phyloP scores from a whole-genome alignment of 2,888 invertebrate genomes.

The Villa cingulata region DNA sequence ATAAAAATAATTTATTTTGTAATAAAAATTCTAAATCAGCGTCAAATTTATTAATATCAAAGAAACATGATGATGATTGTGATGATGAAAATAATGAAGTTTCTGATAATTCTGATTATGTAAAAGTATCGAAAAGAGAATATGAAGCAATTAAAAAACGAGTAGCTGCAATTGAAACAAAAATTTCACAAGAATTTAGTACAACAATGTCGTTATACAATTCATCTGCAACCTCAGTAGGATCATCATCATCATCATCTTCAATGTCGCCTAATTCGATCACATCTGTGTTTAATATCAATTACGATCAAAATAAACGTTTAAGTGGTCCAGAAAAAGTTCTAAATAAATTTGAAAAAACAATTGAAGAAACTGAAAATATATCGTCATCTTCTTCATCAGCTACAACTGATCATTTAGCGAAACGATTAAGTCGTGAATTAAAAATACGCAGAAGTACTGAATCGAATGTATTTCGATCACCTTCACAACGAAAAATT shows the following conservation, averaged over 20 bases:
- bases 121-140: slow-evolving; percentile 57
- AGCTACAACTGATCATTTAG: slow-evolving; percentile 44
- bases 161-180: slow-evolving; percentile 56
- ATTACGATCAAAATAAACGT: slow-evolving; percentile 13
- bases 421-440: slow-evolving; percentile 55
- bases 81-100: slow-evolving; percentile 29
- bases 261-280: background rate
- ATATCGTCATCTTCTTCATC: slow-evolving; percentile 15
- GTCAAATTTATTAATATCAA: background rate
- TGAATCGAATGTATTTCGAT: slow-evolving; percentile 57
- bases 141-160: slow-evolving; percentile 65
- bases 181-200: slow-evolving; percentile 54
- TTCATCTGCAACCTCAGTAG: background rate
- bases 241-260: background rate
- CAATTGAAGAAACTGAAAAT: slow-evolving; percentile 49
- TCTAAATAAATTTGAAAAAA: slow-evolving; percentile 59
- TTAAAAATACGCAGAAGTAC: slow-evolving; percentile 52
- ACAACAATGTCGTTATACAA: slow-evolving; percentile 12
- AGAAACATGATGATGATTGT: background rate
- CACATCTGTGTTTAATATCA: background rate
- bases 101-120: slow-evolving; percentile 41
- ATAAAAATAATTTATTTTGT: background rate
- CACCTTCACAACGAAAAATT: slow-evolving; percentile 70
- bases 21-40: background rate
- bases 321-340: slow-evolving; percentile 45